Percentiles rank a stretch among this genome's conserved stretches.
phyloP scores from a whole-genome alignment of 2,888 invertebrate genomes.

The Mesorhabditis belari region DNA sequence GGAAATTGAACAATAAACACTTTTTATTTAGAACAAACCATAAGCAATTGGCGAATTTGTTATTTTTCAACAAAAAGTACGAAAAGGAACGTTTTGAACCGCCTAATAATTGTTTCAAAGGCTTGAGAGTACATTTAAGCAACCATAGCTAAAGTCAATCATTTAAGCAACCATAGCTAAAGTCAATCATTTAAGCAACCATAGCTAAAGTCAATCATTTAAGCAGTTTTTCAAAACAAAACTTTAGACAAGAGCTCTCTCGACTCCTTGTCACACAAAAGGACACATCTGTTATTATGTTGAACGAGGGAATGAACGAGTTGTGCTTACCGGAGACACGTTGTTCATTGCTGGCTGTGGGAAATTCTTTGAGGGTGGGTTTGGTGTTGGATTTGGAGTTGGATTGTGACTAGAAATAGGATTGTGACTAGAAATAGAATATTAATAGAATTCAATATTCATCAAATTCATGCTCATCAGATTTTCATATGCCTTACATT shows the following conservation, averaged over 20 bases:
- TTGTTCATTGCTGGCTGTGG: constrained; percentile 93
- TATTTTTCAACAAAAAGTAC: too few relatives aligned
- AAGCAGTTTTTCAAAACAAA: background rate
- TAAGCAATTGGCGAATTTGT: background rate
- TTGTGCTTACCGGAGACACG: constrained; percentile 92
- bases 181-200: too few relatives aligned
- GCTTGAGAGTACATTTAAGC: background rate
- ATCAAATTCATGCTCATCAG: background rate
- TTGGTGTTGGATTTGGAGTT: background rate
- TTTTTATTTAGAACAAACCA: background rate
- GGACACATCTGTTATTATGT: constrained; percentile 93
- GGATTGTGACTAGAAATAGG: background rate
- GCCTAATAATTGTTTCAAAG: background rate
- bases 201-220: too few relatives aligned
- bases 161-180: too few relatives aligned
- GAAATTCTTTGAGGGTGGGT: constrained; percentile 80
- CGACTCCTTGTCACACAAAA: constrained; percentile 89
- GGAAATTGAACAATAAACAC: too few relatives aligned
- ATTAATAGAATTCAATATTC: background rate
- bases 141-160: too few relatives aligned
- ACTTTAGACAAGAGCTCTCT: constrained; percentile 57
- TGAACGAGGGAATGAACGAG: constrained; percentile 54
- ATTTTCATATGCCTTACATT: constrained; percentile 1
- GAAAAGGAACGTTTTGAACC: too few relatives aligned
- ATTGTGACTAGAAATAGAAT: too few relatives aligned